These are phyloP conservation scores for Parazoanthus atlanticus DNA, from an alignment of 92 coral and sea anemone genomes.

Conservation along the genomic window DNA sequence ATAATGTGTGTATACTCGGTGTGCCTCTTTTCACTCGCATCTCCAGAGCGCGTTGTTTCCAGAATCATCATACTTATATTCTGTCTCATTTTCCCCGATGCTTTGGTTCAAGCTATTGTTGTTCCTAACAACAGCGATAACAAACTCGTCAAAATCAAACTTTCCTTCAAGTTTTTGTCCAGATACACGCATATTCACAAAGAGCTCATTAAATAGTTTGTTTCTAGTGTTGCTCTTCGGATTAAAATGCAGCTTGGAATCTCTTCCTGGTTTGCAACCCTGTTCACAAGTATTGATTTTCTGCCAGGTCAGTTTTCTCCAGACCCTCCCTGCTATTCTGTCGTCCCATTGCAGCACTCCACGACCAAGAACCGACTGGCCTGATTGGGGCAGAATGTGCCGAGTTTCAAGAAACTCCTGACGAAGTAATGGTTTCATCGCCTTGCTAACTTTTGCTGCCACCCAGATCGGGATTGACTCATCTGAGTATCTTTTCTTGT, in stretches of 20 bases:
- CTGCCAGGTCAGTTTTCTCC: neutral
- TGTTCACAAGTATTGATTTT: neutral
- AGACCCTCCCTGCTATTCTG: neutral
- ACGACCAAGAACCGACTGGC: neutral
- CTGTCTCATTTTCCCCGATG: neutral
- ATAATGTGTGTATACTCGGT: too few relatives aligned
- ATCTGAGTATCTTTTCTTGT: neutral
- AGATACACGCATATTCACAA: neutral
- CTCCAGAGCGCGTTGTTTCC: neutral
- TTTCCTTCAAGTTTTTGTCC: neutral
- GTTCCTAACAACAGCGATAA: neutral
- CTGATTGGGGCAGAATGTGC: neutral
- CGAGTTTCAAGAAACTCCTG: neutral
- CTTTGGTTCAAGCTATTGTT: neutral
- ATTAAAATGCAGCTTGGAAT: neutral
- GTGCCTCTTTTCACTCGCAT: neutral
- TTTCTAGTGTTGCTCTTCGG: neutral
- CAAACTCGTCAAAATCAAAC: conserved; percentile 14
- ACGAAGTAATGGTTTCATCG: neutral
- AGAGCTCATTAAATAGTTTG: neutral
- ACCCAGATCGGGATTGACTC: neutral
- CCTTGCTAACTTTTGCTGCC: neutral
- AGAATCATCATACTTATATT: neutral
- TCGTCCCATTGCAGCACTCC: neutral
- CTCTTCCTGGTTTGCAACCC: neutral